Evolutionary conservation across 2,113 vertebrate species (phyloP).

Genomic region (Cervus canadensis): DNA sequence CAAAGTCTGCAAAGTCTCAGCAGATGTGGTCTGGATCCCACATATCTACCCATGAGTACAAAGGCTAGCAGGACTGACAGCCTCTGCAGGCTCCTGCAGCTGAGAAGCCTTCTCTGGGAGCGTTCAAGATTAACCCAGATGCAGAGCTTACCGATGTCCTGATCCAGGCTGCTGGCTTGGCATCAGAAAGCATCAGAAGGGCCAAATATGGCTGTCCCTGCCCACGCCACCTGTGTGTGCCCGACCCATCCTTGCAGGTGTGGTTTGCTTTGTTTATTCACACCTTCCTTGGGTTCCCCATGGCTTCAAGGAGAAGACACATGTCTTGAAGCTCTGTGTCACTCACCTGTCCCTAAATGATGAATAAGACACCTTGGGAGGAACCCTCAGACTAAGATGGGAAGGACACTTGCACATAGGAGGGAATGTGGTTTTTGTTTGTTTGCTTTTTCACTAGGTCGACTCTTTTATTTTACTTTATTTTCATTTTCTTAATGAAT

Average conservation of each 20-base stretch:
- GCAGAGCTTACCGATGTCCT: not conserved
- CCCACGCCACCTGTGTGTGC: accelerated
- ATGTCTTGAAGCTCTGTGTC: not conserved
- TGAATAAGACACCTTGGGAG: not conserved
- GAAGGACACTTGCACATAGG: not conserved
- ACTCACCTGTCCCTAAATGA: not conserved
- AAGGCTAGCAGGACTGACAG: not conserved
- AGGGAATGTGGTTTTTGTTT: not conserved
- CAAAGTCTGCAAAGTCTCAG: not conserved
- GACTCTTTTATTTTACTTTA: not conserved
- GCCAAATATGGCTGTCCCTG: not conserved
- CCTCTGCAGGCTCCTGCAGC: accelerated
- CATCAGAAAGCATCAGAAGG: not conserved
- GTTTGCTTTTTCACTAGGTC: not conserved
- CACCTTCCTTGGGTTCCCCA: not conserved
- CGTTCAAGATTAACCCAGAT: not conserved
- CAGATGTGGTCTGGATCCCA: not conserved
- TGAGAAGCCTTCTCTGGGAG: not conserved
- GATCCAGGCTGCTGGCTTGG: not conserved
- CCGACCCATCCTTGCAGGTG: accelerated
- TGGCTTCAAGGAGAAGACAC: not conserved
- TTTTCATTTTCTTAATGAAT: not conserved
- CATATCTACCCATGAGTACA: accelerated
- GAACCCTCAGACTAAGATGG: not conserved
- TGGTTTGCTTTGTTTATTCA: not conserved